phyloP scores from a whole-genome alignment of 2,797 vertebrate genomes.

The Sylvilagus floridanus region DNA sequence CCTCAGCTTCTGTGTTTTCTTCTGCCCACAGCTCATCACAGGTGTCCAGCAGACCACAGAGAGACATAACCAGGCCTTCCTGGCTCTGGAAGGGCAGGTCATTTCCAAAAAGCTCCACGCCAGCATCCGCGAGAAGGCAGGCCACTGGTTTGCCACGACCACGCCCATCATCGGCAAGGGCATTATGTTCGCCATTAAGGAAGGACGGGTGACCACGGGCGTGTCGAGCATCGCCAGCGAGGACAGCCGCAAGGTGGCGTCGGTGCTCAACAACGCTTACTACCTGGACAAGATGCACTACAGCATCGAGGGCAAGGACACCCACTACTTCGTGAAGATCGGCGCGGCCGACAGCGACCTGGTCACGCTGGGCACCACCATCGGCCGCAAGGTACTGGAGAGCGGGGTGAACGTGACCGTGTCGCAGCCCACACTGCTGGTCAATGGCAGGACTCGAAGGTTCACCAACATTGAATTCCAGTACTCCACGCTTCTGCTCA shows the following conservation, averaged over 20 bases:
- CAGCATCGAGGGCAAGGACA: conserved; percentile 96
- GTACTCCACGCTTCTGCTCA: conserved; percentile 93
- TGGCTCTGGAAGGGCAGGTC: conserved; percentile 97
- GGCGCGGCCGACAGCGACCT: conserved; percentile 96
- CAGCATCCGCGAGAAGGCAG: conserved; percentile 93
- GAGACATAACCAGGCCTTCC: conserved; percentile 98
- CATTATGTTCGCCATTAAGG: conserved; percentile 97
- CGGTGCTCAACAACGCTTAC: conserved; percentile 95
- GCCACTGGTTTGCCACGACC: conserved; percentile 98
- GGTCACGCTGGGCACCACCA: conserved; percentile 94
- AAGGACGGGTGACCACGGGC: conserved; percentile 94
- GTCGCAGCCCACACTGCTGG: conserved; percentile 90
- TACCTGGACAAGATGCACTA: conserved; percentile 98
- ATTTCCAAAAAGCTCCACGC: conserved; percentile 94
- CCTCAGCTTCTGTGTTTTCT: conserved; percentile 76
- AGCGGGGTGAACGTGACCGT: conserved; percentile 96
- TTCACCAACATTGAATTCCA: conserved; percentile 97
- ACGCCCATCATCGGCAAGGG: conserved; percentile 97
- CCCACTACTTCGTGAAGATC: conserved; percentile 98
- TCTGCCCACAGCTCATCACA: conserved; percentile 93
- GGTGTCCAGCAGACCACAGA: conserved; percentile 98
- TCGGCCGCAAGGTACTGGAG: conserved; percentile 95
- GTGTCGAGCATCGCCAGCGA: conserved; percentile 95
- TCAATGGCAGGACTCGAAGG: conserved; percentile 96
- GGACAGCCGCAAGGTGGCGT: conserved; percentile 96